These are phyloP conservation scores for Stichopus horrens DNA, from an alignment of 53 echinoderm and acorn worm species.

Conservation along the genomic window DNA sequence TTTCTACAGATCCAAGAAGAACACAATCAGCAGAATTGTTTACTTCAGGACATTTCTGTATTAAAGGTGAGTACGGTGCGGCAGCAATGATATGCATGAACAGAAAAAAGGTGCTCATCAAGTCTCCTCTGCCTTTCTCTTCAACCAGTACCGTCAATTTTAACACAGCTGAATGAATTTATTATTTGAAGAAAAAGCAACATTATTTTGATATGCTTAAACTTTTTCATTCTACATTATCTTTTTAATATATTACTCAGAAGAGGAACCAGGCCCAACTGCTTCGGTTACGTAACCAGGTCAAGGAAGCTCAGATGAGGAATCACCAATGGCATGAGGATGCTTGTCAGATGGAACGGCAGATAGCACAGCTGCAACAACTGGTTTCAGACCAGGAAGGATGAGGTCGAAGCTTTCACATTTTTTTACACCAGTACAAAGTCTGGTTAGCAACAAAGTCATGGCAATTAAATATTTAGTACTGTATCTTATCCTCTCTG, in stretches of 20 bases:
- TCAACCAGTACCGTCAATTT: too few relatives aligned
- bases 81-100: too few relatives aligned
- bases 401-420: background rate
- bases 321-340: slow-evolving; percentile 94
- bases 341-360: slow-evolving; percentile 74
- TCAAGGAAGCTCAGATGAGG: slow-evolving; percentile 85
- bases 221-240: background rate
- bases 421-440: too few relatives aligned
- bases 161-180: too few relatives aligned
- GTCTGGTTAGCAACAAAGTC: too few relatives aligned
- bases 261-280: slow-evolving; percentile 92
- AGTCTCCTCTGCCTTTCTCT: too few relatives aligned
- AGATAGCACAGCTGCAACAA: slow-evolving; percentile 53
- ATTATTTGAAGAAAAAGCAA: too few relatives aligned
- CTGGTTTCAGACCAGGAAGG: background rate
- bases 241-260: slow-evolving; percentile 34
- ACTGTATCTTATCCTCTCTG: too few relatives aligned
- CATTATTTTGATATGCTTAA: too few relatives aligned
- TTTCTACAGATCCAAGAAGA: slow-evolving; percentile 41
- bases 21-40: slow-evolving; percentile 24
- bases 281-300: slow-evolving; percentile 74
- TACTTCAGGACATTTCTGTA: slow-evolving; percentile 62
- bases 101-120: too few relatives aligned
- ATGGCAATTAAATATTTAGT: too few relatives aligned
- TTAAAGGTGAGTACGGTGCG: slow-evolving; percentile 53